A percentile compares a stretch with the other conserved stretches of the same genome.
Evolutionary conservation across 2,797 vertebrate genomes (phyloP).

Genomic region (Hyperoplus immaculatus): DNA sequence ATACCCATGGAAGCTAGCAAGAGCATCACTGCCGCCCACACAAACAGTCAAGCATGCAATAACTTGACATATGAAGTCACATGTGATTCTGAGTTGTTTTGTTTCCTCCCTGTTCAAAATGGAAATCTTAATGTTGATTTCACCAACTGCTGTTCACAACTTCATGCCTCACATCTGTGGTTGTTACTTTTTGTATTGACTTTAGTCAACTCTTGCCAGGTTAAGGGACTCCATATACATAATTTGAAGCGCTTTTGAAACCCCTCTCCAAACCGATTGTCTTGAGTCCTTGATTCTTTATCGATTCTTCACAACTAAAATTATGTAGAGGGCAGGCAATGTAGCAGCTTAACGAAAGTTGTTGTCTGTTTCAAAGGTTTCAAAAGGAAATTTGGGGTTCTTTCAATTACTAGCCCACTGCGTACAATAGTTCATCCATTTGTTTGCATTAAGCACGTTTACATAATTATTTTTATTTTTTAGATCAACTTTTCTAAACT

Average conservation of each 20-base stretch:
- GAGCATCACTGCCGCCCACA: constrained; percentile 2
- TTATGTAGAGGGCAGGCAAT: background rate
- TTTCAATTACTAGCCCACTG: background rate
- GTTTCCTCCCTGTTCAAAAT: background rate
- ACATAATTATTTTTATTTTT: background rate
- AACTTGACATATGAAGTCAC: background rate
- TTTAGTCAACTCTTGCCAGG: background rate
- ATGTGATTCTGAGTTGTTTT: background rate
- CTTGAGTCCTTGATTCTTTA: background rate
- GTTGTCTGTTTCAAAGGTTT: background rate
- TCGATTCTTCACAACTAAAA: background rate
- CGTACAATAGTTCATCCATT: background rate
- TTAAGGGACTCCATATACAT: background rate
- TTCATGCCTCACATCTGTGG: background rate
- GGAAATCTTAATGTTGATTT: background rate
- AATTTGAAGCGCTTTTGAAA: background rate
- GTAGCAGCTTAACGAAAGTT: background rate
- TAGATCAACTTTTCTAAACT: constrained; percentile 7
- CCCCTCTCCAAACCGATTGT: background rate
- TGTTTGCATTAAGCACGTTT: background rate
- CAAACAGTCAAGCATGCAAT: constrained; percentile 3
- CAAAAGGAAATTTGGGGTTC: background rate
- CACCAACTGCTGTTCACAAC: background rate
- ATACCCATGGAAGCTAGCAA: constrained; percentile 32
- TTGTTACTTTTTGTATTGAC: background rate